Conservation (phyloP, 2,113 vertebrate genomes). For the Trinectes maculatus region DNA sequence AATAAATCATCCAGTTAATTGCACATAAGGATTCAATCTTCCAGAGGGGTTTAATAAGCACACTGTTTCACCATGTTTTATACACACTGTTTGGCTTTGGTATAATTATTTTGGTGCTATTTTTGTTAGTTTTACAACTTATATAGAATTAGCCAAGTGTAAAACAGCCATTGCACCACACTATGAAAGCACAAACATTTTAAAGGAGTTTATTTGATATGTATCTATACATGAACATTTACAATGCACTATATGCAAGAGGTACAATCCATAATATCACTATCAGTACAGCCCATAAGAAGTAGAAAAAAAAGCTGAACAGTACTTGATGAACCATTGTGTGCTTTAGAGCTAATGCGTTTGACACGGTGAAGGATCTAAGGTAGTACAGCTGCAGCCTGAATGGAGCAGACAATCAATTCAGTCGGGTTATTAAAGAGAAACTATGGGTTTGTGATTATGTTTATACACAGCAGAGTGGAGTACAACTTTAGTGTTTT, state of each 20-base stretch:
- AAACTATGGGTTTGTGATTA: neutral
- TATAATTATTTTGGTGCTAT: too few relatives aligned
- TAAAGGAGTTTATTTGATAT: slow-evolving; percentile 65
- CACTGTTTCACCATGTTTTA: too few relatives aligned
- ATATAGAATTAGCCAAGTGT: too few relatives aligned
- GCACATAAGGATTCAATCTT: neutral
- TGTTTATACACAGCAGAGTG: neutral
- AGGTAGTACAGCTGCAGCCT: slow-evolving; percentile 18
- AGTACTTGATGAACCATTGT: slow-evolving; percentile 29
- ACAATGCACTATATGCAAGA: slow-evolving; percentile 71
- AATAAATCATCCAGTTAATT: neutral
- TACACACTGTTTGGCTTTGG: too few relatives aligned
- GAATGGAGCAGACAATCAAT: slow-evolving; percentile 22
- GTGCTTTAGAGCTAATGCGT: slow-evolving; percentile 38
- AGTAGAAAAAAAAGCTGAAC: slow-evolving; percentile 51
- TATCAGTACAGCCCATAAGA: slow-evolving; percentile 44
- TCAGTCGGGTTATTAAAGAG: slow-evolving; percentile 8
- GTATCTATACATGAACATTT: slow-evolving; percentile 78
- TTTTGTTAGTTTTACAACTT: too few relatives aligned
- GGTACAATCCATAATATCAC: slow-evolving; percentile 67
- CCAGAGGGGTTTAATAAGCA: too few relatives aligned
- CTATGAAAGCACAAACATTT: slow-evolving; percentile 45
- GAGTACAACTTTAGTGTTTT: slow-evolving; percentile 13
- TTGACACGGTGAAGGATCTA: neutral
- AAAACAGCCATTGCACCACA: neutral